Conservation (phyloP, 2,113 vertebrate species). For the Crotalus helleri region DNA sequence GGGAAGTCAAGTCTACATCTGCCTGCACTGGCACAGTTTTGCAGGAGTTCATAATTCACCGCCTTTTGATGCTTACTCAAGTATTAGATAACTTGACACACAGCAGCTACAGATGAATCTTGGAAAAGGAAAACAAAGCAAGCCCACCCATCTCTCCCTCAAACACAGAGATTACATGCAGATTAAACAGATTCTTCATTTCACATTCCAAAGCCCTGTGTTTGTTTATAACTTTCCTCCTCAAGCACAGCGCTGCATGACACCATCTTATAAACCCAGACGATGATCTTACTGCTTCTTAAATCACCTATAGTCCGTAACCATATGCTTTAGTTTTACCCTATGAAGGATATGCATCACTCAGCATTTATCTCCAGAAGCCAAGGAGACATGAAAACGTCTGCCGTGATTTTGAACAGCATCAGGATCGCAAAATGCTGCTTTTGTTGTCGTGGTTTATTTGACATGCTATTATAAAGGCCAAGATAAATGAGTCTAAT, state of each 20-base stretch:
- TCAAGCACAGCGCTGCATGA: background rate
- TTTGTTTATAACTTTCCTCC: background rate
- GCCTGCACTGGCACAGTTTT: background rate
- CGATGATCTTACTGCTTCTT: background rate
- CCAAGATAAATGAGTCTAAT: conserved; percentile 8
- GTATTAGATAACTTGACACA: too few species aligned
- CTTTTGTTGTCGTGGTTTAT: background rate
- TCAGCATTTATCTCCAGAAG: background rate
- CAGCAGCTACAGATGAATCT: background rate
- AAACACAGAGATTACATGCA: too few species aligned
- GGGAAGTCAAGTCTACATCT: background rate
- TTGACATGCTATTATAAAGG: background rate
- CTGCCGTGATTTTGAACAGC: background rate
- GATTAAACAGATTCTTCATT: background rate
- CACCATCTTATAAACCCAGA: background rate
- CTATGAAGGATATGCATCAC: background rate
- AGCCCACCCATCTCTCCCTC: background rate
- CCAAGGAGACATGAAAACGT: background rate
- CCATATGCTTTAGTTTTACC: conserved; percentile 10
- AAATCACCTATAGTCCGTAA: background rate
- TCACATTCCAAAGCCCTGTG: background rate
- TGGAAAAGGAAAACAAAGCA: background rate
- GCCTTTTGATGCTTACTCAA: background rate
- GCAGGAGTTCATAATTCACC: background rate
- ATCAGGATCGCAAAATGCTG: background rate